A percentile compares a stretch with the other conserved stretches of the same genome.
Evolutionary conservation across 2,113 vertebrate species (phyloP).

Genomic region (Alouatta palliata): DNA sequence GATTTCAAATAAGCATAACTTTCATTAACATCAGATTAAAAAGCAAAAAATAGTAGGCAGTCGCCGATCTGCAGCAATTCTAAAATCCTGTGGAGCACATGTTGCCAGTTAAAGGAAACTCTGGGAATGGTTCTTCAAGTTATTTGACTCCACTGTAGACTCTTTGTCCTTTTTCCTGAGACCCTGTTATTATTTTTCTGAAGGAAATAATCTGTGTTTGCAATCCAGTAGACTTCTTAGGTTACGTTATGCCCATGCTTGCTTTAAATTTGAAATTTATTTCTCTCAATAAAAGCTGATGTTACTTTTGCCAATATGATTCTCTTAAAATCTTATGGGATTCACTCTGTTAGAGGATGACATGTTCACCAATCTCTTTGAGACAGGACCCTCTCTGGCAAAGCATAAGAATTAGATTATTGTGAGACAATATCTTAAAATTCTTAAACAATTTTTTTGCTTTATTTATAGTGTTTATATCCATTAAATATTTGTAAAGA

Average conservation of each 20-base stretch:
- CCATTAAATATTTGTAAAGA: neutral
- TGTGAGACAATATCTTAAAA: neutral
- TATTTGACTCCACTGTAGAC: neutral
- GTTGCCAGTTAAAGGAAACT: neutral
- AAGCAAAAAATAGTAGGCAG: neutral
- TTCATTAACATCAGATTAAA: neutral
- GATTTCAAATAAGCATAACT: neutral
- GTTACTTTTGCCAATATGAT: neutral
- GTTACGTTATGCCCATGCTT: neutral
- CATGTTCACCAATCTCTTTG: accelerated
- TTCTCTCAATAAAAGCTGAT: neutral
- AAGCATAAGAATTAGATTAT: neutral
- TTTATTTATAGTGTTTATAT: neutral
- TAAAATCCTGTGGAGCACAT: neutral
- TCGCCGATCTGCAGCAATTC: neutral
- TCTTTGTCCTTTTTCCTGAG: neutral
- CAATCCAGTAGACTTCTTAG: neutral
- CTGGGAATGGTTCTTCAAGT: neutral
- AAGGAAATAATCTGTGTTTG: neutral
- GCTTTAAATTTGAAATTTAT: neutral
- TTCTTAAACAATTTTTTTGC: neutral
- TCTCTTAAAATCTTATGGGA: neutral
- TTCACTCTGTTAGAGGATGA: neutral
- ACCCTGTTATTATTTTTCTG: neutral
- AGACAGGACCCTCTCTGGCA: neutral